phyloP scores from a whole-genome alignment of 2,113 vertebrate genomes.

The Circaetus cinerascens region DNA sequence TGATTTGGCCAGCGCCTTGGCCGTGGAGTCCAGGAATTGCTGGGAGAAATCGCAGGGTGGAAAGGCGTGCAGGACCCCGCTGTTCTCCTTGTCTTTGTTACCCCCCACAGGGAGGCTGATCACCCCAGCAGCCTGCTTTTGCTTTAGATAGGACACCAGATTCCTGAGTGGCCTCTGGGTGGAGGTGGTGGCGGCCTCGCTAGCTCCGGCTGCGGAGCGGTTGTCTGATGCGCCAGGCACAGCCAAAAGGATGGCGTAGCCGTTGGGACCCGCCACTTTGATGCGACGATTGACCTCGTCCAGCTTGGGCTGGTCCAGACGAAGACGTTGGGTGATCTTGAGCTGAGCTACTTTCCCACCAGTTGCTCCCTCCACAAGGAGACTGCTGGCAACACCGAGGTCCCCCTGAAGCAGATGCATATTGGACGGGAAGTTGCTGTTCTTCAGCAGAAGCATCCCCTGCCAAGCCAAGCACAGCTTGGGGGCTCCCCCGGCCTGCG shows the following conservation, averaged over 20 bases:
- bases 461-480: slow-evolving; percentile 94
- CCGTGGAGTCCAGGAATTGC: slow-evolving; percentile 98
- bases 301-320: slow-evolving; percentile 97
- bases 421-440: slow-evolving; percentile 97
- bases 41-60: slow-evolving; percentile 99
- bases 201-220: slow-evolving; percentile 72
- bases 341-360: slow-evolving; percentile 92
- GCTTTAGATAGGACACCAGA: slow-evolving; percentile 99
- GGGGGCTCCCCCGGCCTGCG: slow-evolving; percentile 69
- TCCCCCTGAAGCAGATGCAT: slow-evolving; percentile 97
- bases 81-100: slow-evolving; percentile 97
- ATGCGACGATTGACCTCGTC: slow-evolving; percentile 98
- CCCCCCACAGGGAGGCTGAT: slow-evolving; percentile 98
- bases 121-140: slow-evolving; percentile 99
- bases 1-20: slow-evolving; percentile 97
- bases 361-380: slow-evolving; percentile 86
- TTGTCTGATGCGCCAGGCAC: slow-evolving; percentile 88
- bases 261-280: slow-evolving; percentile 93
- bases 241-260: slow-evolving; percentile 93
- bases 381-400: slow-evolving; percentile 87
- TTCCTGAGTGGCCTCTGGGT: slow-evolving; percentile 97
- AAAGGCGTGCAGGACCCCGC: slow-evolving; percentile 97
- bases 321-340: slow-evolving; percentile 97
- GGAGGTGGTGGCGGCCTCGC: slow-evolving; percentile 79
- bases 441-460: slow-evolving; percentile 96